phyloP scores from a whole-genome alignment of 1,140 invertebrate species.

The Atopsyche davidsoni region DNA sequence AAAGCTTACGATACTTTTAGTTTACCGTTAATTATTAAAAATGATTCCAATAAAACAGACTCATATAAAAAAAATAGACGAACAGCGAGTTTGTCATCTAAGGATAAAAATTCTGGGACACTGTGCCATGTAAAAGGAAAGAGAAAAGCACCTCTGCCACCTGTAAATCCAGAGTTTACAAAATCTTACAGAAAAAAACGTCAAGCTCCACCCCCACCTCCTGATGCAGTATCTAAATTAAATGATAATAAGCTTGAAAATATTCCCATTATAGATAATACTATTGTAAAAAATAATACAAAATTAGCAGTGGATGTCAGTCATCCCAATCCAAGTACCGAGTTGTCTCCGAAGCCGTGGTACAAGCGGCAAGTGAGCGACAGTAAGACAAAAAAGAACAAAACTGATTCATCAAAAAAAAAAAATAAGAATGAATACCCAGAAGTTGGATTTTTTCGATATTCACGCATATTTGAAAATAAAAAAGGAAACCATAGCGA shows the following conservation, averaged over 20 bases:
- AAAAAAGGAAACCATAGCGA: slow-evolving; percentile 30
- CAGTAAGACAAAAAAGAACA: slow-evolving; percentile 33
- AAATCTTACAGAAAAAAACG: slow-evolving; percentile 51
- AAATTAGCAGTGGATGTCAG: background rate
- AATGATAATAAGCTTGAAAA: slow-evolving; percentile 11
- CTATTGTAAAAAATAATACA: slow-evolving; percentile 2
- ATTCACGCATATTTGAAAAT: slow-evolving; percentile 36
- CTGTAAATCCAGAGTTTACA: slow-evolving; percentile 34
- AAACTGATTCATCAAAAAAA: slow-evolving; percentile 28
- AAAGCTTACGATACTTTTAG: slow-evolving; percentile 48
- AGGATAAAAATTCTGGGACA: slow-evolving; percentile 41
- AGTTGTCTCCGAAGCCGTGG: slow-evolving; percentile 54
- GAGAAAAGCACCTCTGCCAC: slow-evolving; percentile 64
- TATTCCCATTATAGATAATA: slow-evolving; percentile 6
- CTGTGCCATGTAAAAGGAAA: slow-evolving; percentile 66
- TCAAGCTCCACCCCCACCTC: slow-evolving; percentile 55
- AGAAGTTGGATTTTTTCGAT: slow-evolving; percentile 34
- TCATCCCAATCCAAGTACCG: slow-evolving; percentile 31
- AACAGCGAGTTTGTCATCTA: slow-evolving; percentile 51
- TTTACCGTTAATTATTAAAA: slow-evolving; percentile 44
- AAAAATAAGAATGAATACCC: slow-evolving; percentile 29
- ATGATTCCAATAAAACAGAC: slow-evolving; percentile 30
- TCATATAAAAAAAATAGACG: slow-evolving; percentile 40
- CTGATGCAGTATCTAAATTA: slow-evolving; percentile 11
- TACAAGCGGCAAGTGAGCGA: slow-evolving; percentile 49